Base-by-base conservation (phyloP, 2,797 vertebrate genomes). In the Oreortyx pictus region DNA sequence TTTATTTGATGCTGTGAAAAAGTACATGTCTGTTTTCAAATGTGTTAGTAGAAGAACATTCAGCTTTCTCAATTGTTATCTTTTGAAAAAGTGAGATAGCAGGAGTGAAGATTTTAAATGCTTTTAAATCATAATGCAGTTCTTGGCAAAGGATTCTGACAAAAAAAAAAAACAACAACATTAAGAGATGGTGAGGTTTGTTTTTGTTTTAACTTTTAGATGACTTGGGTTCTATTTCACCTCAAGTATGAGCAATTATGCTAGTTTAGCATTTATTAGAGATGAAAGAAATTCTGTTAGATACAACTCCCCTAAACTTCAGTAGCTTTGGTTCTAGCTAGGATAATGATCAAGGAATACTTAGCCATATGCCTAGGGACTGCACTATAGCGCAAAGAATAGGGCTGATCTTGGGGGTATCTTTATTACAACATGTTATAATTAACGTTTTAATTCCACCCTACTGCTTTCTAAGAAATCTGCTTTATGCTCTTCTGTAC, bases 1-100 rank as follows among this genome's bases (percentile, higher is more conserved):
- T 88, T 96, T 96, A 97, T 98, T 98, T 96, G 97, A 96, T 97
- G 97, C 97, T 98, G 97, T 98, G 97, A 97, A 98, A 98, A 97
- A 96, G 96, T 97, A 27, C 76, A 57, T 91, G 86, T 95, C 91
- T 96, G 77, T 82, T 96, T 96, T 97, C 87, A 96, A 95, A 94
- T 95, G 89, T 92, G 77, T 92, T 95, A 91, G 89, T 94, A 90
- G 87, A 95, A 94, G 94, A 95, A 86, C 93, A 94, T 94, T 95
- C 62, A 94, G 97, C 94, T 97, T 97, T 96, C 96, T 96, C 93
- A 83, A 75, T 93, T 95, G 79, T 80, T 93, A 81, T 79, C 78
- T 96, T 95, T n/a, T 93, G 73, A 61, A 81, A 89, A 96, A 97
- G 96, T 96, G 95, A 88, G 94, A 92, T 77, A 94, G 78, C 84